A percentile compares a stretch with the other conserved stretches of the same genome.
phyloP scores from a whole-genome alignment of 2,797 vertebrate species.

The Chanos chanos region DNA sequence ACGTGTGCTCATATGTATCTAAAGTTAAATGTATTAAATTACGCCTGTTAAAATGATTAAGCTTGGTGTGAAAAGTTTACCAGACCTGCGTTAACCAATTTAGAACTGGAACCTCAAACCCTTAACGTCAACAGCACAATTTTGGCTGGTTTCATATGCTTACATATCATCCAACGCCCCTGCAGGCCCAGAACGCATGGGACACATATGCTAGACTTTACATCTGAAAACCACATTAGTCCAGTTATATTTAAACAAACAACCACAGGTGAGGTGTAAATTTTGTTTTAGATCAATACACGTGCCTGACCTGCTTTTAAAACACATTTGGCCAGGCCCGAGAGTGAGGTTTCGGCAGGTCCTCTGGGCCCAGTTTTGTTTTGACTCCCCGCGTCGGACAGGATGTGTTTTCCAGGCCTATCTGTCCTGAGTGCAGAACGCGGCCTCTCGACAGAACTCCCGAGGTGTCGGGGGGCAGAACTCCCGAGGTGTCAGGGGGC shows the following conservation, averaged over 20 bases:
- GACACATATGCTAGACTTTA: not conserved
- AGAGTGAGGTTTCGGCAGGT: not conserved
- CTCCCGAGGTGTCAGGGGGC: conserved; percentile 22
- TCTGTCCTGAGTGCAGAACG: too few species aligned
- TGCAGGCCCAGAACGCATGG: not conserved
- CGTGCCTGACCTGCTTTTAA: not conserved
- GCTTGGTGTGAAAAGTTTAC: not conserved
- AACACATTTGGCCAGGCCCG: too few species aligned
- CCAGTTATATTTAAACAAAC: not conserved
- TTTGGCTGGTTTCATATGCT: not conserved
- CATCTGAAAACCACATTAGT: not conserved
- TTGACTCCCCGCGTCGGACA: too few species aligned
- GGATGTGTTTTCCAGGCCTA: too few species aligned
- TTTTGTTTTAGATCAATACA: not conserved
- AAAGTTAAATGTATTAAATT: not conserved
- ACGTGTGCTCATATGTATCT: not conserved
- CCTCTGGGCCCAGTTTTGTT: conserved; percentile 36
- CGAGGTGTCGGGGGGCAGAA: conserved; percentile 35
- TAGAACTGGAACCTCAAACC: not conserved
- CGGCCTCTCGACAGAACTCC: too few species aligned
- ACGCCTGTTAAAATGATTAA: not conserved
- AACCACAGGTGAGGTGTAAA: not conserved
- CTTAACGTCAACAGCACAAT: not conserved
- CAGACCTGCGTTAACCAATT: not conserved
- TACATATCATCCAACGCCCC: not conserved